Evolutionary conservation across 2,797 vertebrate genomes (phyloP).

Genomic region (Chanos chanos): DNA sequence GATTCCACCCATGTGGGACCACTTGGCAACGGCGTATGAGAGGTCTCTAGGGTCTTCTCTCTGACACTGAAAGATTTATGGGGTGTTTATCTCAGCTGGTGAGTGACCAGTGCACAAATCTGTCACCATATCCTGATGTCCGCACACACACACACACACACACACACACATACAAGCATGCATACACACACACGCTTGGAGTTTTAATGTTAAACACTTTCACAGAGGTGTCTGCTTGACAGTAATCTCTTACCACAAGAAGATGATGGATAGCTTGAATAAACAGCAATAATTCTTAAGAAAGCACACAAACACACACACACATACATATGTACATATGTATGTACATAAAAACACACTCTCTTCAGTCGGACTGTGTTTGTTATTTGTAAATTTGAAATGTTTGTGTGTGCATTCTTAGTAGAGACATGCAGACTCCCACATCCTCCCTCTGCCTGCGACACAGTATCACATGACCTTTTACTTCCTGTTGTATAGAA

Average conservation of each 20-base stretch:
- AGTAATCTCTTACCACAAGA: conserved; percentile 42
- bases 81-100: conserved; percentile 55
- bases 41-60: conserved; percentile 55
- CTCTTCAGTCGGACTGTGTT: not conserved
- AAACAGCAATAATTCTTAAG: conserved; percentile 14
- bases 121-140: conserved; percentile 44
- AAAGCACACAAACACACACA: not conserved
- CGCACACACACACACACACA: conserved; percentile 31
- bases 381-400: too few relatives aligned
- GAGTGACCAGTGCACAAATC: conserved; percentile 63
- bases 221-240: conserved; percentile 62
- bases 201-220: conserved; percentile 63
- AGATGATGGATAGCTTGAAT: conserved; percentile 16
- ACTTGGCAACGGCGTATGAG: conserved; percentile 14
- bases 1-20: conserved; percentile 46
- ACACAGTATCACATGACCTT: not conserved
- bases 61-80: conserved; percentile 65
- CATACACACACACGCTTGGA: too few relatives aligned
- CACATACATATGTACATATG: not conserved
- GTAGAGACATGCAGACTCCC: too few relatives aligned
- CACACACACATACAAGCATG: conserved; percentile 24
- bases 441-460: too few relatives aligned
- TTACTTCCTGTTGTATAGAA: too few relatives aligned
- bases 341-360: not conserved
- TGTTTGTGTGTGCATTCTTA: too few relatives aligned